Percentiles rank a stretch among this genome's conserved stretches.
Evolutionary conservation across 37 sponge, comb jelly and placozoan species (phyloP).

Genomic region (Halichondria panicea): DNA sequence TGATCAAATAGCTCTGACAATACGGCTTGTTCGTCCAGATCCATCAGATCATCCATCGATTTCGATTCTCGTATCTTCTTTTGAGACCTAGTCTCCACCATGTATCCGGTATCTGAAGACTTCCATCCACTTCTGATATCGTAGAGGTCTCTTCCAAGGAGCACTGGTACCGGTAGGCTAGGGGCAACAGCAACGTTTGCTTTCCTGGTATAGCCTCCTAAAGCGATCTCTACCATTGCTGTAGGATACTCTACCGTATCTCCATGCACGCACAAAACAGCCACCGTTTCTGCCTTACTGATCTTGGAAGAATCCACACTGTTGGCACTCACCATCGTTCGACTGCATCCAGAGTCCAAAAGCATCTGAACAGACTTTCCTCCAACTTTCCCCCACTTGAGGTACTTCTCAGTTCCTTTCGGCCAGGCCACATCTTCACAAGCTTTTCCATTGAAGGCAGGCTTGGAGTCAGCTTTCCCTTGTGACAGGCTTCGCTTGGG

Average conservation of each 20-base stretch:
- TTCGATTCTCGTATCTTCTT: too few species aligned
- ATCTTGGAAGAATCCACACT: not conserved
- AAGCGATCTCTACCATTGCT: conserved; percentile 8
- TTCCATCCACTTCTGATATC: too few species aligned
- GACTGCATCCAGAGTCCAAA: conserved; percentile 18
- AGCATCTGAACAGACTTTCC: conserved; percentile 27
- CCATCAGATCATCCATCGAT: too few species aligned
- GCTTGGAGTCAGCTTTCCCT: too few species aligned
- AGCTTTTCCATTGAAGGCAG: not conserved
- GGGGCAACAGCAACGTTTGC: conserved; percentile 24
- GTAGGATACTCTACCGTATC: conserved; percentile 12
- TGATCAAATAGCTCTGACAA: too few species aligned
- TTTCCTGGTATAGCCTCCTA: not conserved
- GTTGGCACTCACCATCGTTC: conserved; percentile 15
- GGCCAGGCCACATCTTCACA: conserved; percentile 24
- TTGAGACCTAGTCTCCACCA: too few species aligned
- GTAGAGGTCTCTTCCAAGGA: conserved; percentile 14
- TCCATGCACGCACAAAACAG: conserved; percentile 31
- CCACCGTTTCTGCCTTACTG: not conserved
- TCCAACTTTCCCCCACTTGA: conserved; percentile 8
- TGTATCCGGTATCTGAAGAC: too few species aligned
- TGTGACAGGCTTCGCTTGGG: too few species aligned
- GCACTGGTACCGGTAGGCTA: conserved; percentile 7
- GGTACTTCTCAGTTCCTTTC: conserved; percentile 1
- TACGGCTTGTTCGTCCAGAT: too few species aligned